These are phyloP conservation scores for Podarcis cretensis DNA, from an alignment of 2,113 vertebrate genomes.

Conservation along the genomic window DNA sequence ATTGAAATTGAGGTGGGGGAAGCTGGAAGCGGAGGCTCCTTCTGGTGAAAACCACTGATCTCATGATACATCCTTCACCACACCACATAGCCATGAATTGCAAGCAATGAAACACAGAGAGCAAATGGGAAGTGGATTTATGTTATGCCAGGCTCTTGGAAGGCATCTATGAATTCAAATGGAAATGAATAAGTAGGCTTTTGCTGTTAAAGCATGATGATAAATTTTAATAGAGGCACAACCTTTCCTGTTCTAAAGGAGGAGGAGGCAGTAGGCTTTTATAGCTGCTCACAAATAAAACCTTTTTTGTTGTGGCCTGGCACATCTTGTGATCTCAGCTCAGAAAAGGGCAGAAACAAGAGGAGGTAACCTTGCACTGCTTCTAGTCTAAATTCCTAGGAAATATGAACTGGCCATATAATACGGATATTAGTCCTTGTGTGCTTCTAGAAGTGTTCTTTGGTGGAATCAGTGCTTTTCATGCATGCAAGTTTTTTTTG, in stretches of 20 bases:
- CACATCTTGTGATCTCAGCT: fast-evolving
- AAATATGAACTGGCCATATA: not conserved
- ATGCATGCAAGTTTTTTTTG: no score
- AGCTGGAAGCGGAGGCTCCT: not conserved
- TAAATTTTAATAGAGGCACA: conserved; percentile 38
- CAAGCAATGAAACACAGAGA: conserved; percentile 1
- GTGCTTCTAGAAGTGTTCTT: not conserved
- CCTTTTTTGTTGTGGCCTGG: conserved; percentile 21
- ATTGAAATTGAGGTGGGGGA: not conserved
- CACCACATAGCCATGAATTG: not conserved
- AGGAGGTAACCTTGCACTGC: not conserved
- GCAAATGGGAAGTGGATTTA: conserved; percentile 22
- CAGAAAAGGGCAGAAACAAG: not conserved
- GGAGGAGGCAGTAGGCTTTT: not conserved
- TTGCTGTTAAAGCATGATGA: conserved; percentile 29
- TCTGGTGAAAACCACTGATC: conserved; percentile 18
- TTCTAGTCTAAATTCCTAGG: not conserved
- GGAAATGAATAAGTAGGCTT: not conserved
- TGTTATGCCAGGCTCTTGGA: conserved; percentile 5
- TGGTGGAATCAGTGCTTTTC: no score
- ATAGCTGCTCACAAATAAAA: conserved; percentile 40
- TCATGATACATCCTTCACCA: conserved; percentile 6
- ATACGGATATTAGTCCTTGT: not conserved
- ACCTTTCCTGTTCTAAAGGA: conserved; percentile 30
- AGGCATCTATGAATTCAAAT: conserved; percentile 18